Percentiles rank a stretch among this genome's conserved stretches.
Conservation (phyloP, 1,140 invertebrate species). For the Tribolium madens region DNA sequence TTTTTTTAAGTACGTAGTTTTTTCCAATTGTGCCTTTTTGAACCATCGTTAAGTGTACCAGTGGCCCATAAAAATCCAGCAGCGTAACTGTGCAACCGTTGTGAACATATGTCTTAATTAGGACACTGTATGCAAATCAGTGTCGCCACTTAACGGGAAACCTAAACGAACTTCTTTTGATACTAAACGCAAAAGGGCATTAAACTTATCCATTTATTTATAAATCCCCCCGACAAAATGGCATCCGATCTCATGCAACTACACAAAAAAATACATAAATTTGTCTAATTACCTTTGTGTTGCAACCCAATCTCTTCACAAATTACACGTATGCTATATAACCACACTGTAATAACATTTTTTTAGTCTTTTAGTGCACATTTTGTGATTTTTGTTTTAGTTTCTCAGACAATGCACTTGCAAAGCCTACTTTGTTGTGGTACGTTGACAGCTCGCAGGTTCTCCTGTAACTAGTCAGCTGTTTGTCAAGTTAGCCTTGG, state of each 20-base stretch:
- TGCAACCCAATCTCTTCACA: constrained; percentile 35
- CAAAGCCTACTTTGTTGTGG: constrained; percentile 25
- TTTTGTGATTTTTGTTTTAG: constrained; percentile 25
- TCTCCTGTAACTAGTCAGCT: constrained; percentile 49
- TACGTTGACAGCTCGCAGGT: constrained; percentile 40
- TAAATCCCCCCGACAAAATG: constrained; percentile 46
- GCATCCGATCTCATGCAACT: constrained; percentile 41
- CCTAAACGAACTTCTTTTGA: background rate
- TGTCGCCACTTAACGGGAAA: constrained; percentile 9
- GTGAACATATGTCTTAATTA: constrained; percentile 46
- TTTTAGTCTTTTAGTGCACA: constrained; percentile 40
- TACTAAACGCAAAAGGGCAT: constrained; percentile 27
- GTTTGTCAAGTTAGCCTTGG: constrained; percentile 42
- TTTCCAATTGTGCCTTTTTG: background rate
- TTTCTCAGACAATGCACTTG: constrained; percentile 37
- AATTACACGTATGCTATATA: constrained; percentile 45
- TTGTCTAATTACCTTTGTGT: constrained; percentile 45
- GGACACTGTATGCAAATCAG: constrained; percentile 31
- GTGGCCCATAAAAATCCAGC: constrained; percentile 13
- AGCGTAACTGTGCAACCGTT: constrained; percentile 11
- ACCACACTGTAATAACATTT: constrained; percentile 39
- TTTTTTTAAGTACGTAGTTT: background rate
- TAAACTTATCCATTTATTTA: constrained; percentile 47
- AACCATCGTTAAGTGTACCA: background rate
- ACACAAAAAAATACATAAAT: constrained; percentile 8